A percentile compares a stretch with the other conserved stretches of the same genome.
phyloP scores from a whole-genome alignment of 2,797 vertebrate species.

The Helostoma temminkii region DNA sequence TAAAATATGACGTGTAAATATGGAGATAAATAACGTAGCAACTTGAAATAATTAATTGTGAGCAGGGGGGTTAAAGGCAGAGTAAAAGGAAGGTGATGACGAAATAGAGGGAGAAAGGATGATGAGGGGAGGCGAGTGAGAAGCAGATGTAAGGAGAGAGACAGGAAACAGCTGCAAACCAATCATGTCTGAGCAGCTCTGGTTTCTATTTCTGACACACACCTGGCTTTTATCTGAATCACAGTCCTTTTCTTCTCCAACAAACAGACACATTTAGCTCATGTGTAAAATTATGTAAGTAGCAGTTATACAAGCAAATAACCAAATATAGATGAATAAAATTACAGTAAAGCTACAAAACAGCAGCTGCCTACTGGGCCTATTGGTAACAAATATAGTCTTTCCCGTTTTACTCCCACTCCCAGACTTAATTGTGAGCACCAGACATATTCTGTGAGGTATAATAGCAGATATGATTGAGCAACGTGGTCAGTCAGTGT shows the following conservation, averaged over 20 bases:
- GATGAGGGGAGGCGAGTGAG: neutral
- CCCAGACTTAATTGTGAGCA: slow-evolving; percentile 27
- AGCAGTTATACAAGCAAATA: neutral
- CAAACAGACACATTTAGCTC: slow-evolving; percentile 13
- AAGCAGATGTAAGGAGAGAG: slow-evolving; percentile 27
- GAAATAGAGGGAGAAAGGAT: neutral
- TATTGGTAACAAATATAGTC: slow-evolving; percentile 4
- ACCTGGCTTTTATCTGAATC: slow-evolving; percentile 65
- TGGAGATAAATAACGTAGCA: slow-evolving; percentile 32
- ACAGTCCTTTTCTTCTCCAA: slow-evolving; percentile 40
- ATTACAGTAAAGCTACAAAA: neutral
- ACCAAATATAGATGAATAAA: slow-evolving; percentile 12
- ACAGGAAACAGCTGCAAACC: slow-evolving; percentile 58
- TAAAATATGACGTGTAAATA: slow-evolving; percentile 1
- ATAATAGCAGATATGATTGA: slow-evolving; percentile 59
- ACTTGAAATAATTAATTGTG: slow-evolving; percentile 15
- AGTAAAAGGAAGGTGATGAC: neutral
- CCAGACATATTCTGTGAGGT: slow-evolving; percentile 41
- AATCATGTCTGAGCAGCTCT: slow-evolving; percentile 47
- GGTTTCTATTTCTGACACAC: slow-evolving; percentile 67
- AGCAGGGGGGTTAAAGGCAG: slow-evolving; percentile 1
- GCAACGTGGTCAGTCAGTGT: slow-evolving; percentile 39
- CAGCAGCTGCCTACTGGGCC: slow-evolving; percentile 1
- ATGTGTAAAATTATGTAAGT: neutral
- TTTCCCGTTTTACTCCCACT: neutral